Conservation (phyloP, 2,113 vertebrate species). For the Macrotus californicus region DNA sequence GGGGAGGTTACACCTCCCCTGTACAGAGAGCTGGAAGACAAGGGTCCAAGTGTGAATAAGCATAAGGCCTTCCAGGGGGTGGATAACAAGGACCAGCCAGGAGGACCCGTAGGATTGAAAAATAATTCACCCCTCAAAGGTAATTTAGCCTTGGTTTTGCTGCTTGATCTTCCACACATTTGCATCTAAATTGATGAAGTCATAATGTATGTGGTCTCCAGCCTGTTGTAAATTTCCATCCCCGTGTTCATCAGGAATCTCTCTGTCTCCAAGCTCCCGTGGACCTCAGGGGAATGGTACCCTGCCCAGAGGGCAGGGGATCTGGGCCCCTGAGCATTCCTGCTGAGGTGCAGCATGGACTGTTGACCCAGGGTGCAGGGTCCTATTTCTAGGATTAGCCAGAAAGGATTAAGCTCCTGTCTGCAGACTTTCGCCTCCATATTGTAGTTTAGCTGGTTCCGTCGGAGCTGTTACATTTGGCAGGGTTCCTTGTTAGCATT, state of each 20-base stretch:
- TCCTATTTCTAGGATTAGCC: conserved; percentile 61
- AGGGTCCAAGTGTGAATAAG: not conserved
- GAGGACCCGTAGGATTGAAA: not conserved
- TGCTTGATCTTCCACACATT: not conserved
- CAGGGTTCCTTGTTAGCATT: conserved; percentile 76
- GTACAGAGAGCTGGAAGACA: not conserved
- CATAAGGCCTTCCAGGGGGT: not conserved
- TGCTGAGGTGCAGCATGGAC: conserved; percentile 22
- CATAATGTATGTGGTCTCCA: not conserved
- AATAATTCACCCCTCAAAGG: not conserved
- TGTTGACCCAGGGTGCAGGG: conserved; percentile 26
- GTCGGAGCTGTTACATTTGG: conserved; percentile 71
- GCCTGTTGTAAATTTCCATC: conserved; percentile 14
- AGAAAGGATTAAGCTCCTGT: conserved; percentile 62
- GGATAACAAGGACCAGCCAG: not conserved
- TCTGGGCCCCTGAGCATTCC: conserved; percentile 6
- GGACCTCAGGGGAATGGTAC: not conserved
- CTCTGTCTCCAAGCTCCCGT: not conserved
- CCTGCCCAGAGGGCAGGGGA: conserved; percentile 2
- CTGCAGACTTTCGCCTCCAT: conserved; percentile 61
- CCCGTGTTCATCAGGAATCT: not conserved
- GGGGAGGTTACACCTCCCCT: not conserved
- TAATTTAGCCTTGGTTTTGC: not conserved
- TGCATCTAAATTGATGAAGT: conserved; percentile 21
- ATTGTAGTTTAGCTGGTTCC: conserved; percentile 68